Percentiles rank a stretch among this genome's conserved stretches.
Conservation (phyloP, 2,888 invertebrate genomes). For the Stomorhina lunata region DNA sequence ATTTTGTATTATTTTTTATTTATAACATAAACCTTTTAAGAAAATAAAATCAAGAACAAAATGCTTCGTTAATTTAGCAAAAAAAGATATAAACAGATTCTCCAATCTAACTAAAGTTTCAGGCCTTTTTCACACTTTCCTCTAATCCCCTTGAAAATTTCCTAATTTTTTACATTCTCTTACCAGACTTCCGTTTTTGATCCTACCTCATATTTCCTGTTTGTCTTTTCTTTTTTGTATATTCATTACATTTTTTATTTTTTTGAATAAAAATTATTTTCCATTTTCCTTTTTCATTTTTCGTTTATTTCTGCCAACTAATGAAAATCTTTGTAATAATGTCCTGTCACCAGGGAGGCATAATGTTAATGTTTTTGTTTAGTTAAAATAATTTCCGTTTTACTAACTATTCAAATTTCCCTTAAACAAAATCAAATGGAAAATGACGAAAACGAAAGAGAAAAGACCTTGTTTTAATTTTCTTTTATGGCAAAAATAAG, state of each 20-base stretch:
- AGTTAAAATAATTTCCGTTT: slow-evolving; percentile 29
- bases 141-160: neutral
- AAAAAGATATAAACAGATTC: too few relatives aligned
- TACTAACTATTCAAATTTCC: neutral
- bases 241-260: neutral
- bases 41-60: slow-evolving; percentile 1
- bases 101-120: neutral
- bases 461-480: too few relatives aligned
- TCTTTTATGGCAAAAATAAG: too few relatives aligned
- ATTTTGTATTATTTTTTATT: too few relatives aligned
- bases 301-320: neutral
- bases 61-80: slow-evolving; percentile 7
- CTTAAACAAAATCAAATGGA: too few relatives aligned
- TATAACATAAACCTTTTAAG: neutral
- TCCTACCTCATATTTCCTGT: neutral
- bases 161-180: neutral
- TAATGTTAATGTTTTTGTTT: slow-evolving; percentile 13
- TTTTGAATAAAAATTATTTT: neutral
- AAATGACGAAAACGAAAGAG: too few relatives aligned
- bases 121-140: neutral
- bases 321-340: slow-evolving; percentile 11
- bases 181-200: neutral
- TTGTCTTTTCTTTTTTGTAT: neutral
- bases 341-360: neutral
- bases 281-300: neutral